Evolutionary conservation across 2,888 invertebrate species (phyloP), one percentile per base, ranked within the genome.

Genomic region (Aporophyla lueneburgensis): DNA sequence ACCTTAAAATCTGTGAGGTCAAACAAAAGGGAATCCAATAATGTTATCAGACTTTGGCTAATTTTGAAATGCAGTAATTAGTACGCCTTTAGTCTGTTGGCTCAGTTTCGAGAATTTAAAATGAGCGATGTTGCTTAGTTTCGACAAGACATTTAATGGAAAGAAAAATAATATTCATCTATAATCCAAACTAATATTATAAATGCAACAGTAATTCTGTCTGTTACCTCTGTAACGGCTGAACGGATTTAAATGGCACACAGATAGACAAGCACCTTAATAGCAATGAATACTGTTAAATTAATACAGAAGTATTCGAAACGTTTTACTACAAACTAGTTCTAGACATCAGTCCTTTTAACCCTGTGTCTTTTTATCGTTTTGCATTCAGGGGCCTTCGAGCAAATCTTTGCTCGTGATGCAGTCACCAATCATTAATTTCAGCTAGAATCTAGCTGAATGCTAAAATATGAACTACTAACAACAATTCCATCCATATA

Each of bases 1-100:
- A 69, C 67, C 58, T 76, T 76, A 54, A 21, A 58, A 56, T 40
- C 27, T 61, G 59, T 69, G 68, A 76, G 21, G 24, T 40, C 54
- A 43, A 71, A 54, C 5, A 68, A 63, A 67, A 56, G 21, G 6
- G 58, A 51, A 59, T 43, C 12, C 43, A 54, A 68, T 65, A 59
- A 63, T n/a, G 14, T 65, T 49, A 7, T 14, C 24, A 53, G 53
- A 54, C 14, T 66, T 5, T 16, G 33, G 67, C 16, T 54, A 14
- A 63, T 51, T 62, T 40, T 27, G 10, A 72, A 53, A 68, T 61
- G 5, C 54, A n/a, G 33, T 61, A n/a, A 59, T 59, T 71, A 62
- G 16, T 62, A 53, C 46, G 24, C 56, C 43, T 21, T 43, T 33
- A 59, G 46, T 65, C 27, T 40, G 33, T 21, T 43, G 40, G 27